These are phyloP conservation scores for Melanophora roralis DNA, from an alignment of 2,888 invertebrate genomes.

Conservation along the genomic window DNA sequence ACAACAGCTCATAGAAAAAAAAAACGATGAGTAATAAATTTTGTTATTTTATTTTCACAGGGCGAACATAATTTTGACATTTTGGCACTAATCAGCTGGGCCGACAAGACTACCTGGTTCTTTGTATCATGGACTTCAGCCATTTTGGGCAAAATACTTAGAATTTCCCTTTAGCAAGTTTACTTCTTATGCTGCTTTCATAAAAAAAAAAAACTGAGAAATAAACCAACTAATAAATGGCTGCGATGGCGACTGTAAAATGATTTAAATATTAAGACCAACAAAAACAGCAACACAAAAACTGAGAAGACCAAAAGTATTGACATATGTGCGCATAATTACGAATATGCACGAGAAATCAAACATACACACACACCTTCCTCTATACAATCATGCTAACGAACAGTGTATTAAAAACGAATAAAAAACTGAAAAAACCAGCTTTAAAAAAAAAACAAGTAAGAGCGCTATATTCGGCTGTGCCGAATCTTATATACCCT, in stretches of 20 bases:
- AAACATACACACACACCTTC: background rate
- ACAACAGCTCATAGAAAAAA: too few species aligned
- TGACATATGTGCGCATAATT: slow-evolving; percentile 62
- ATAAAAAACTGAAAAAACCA: slow-evolving; percentile 44
- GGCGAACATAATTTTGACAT: too few species aligned
- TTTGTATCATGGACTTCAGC: too few species aligned
- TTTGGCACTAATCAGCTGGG: too few species aligned
- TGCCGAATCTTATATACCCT: too few species aligned
- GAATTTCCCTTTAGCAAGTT: background rate
- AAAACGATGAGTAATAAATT: too few species aligned
- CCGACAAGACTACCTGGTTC: too few species aligned
- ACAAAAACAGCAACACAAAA: slow-evolving; percentile 18
- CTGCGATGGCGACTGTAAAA: slow-evolving; percentile 58
- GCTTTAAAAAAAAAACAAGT: slow-evolving; percentile 51
- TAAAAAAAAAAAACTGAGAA: background rate
- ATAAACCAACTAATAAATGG: slow-evolving; percentile 30
- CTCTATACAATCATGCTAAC: slow-evolving; percentile 1
- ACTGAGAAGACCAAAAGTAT: slow-evolving; percentile 54
- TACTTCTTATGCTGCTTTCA: background rate
- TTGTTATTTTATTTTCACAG: too few species aligned
- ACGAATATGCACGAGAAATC: slow-evolving; percentile 54
- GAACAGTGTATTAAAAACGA: slow-evolving; percentile 27
- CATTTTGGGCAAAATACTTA: too few species aligned
- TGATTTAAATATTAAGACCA: slow-evolving; percentile 56
- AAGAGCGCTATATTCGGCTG: too few species aligned